phyloP scores from a whole-genome alignment of 2,888 invertebrate genomes.

The Noctua janthina region DNA sequence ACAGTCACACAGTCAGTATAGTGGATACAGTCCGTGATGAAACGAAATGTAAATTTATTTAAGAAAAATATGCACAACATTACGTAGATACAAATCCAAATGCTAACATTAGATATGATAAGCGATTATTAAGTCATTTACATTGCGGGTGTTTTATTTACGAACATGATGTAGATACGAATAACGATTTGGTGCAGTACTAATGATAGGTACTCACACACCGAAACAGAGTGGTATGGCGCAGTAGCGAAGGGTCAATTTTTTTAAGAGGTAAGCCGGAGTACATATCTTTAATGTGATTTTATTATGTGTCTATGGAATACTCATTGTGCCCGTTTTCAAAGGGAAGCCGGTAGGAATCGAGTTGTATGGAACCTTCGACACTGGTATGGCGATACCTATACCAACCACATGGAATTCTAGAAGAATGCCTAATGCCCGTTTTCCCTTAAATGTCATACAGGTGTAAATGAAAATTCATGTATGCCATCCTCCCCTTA shows the following conservation, averaged over 20 bases:
- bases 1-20: no score
- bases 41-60: background rate
- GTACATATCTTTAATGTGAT: no score
- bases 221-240: background rate
- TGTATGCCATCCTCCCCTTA: background rate
- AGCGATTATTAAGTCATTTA: constrained; percentile 30
- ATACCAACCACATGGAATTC: background rate
- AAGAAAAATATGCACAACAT: background rate
- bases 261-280: no score
- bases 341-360: no score
- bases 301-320: no score
- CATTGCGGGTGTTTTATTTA: constrained; percentile 12
- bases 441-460: background rate
- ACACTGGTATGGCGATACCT: background rate
- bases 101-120: constrained; percentile 14
- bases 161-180: constrained; percentile 1
- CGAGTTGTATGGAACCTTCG: no score
- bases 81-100: background rate
- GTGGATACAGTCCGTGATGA: background rate
- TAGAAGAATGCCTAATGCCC: background rate
- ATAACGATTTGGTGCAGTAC: constrained; percentile 10
- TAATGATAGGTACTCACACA: background rate
- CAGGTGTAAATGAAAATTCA: no score
- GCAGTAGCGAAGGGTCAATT: no score
- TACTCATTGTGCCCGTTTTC: no score